These are phyloP conservation scores for Dendronephthya gigantea DNA, from an alignment of 64 coral and sea anemone genomes.

Conservation along the genomic window DNA sequence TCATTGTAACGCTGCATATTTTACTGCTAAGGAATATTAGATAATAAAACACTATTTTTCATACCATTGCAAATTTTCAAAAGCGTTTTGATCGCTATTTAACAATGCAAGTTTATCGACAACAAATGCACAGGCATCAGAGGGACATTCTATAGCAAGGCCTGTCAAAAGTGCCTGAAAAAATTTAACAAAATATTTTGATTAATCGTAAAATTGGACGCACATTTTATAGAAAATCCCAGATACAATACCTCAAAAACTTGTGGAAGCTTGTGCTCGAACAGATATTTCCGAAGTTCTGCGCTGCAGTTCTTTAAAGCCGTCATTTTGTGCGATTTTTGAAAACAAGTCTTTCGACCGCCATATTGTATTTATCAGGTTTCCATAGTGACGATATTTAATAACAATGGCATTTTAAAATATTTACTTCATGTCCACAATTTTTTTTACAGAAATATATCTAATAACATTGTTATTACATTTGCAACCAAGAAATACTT, in stretches of 20 bases:
- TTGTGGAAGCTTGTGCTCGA: not conserved
- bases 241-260: not conserved
- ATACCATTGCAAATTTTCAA: constrained; percentile 77
- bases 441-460: too few species aligned
- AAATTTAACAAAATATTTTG: not conserved
- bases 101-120: constrained; percentile 62
- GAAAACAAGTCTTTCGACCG: not conserved
- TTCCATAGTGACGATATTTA: not conserved
- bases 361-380: not conserved
- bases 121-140: constrained; percentile 72
- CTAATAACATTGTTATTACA: too few species aligned
- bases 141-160: constrained; percentile 75
- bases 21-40: not conserved
- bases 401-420: too few species aligned
- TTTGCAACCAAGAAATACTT: too few species aligned
- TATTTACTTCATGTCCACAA: too few species aligned
- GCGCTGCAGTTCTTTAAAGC: not conserved
- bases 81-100: constrained; percentile 33
- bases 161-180: constrained; percentile 70
- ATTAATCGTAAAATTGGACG: not conserved
- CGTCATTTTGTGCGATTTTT: not conserved
- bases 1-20: too few species aligned
- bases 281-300: not conserved
- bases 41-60: not conserved
- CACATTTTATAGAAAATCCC: not conserved